A percentile compares a stretch with the other conserved stretches of the same genome.
phyloP scores from a whole-genome alignment of 2,113 vertebrate species.

The Macrotus californicus region DNA sequence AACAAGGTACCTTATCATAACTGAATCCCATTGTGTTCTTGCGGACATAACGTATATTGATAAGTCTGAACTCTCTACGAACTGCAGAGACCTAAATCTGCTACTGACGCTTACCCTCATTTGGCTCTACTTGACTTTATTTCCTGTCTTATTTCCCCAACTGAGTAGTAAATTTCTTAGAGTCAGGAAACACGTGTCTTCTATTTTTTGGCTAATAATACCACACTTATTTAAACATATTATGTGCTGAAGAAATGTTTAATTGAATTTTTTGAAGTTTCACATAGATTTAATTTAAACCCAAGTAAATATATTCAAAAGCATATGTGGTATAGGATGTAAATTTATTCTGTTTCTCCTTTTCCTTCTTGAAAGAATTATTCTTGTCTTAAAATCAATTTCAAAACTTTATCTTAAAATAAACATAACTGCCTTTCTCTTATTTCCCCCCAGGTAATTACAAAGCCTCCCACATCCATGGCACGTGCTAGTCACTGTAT shows the following conservation, averaged over 20 bases:
- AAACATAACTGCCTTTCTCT: neutral
- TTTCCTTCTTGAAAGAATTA: neutral
- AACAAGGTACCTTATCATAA: neutral
- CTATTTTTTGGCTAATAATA: neutral
- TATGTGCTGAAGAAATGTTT: neutral
- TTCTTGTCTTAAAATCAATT: conserved; percentile 6
- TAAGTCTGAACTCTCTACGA: neutral
- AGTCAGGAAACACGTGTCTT: neutral
- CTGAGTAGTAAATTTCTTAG: neutral
- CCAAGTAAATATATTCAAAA: neutral
- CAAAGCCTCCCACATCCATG: neutral
- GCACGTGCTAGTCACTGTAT: neutral
- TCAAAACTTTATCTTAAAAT: neutral
- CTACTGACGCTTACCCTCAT: neutral
- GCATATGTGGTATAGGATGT: neutral
- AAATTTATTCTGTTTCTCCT: neutral
- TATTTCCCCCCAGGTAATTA: neutral
- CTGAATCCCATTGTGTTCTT: neutral
- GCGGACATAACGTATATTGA: too few relatives aligned
- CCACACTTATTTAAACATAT: neutral
- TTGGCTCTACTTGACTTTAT: neutral
- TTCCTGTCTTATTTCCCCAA: neutral
- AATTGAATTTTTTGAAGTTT: neutral
- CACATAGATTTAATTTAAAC: neutral
- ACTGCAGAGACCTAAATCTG: neutral